Conservation (phyloP, 2,888 invertebrate genomes). For the Orchestes rusci region DNA sequence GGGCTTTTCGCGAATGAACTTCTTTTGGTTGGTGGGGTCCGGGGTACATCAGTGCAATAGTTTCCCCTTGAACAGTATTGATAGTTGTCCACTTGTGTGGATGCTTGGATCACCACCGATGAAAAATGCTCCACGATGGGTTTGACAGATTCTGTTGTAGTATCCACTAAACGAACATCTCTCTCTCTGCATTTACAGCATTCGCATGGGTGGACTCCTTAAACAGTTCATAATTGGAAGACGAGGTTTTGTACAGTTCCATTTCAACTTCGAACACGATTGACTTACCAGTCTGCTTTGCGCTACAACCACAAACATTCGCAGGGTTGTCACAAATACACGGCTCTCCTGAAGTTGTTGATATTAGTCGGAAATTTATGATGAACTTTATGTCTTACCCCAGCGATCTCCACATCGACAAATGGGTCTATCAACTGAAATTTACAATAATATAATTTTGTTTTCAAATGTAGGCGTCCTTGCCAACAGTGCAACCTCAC, state of each 20-base stretch:
- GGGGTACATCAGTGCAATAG: too few relatives aligned
- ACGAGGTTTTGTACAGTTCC: too few relatives aligned
- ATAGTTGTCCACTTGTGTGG: too few relatives aligned
- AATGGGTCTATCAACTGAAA: slow-evolving; percentile 18
- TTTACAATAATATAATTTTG: neutral
- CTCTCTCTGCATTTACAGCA: slow-evolving; percentile 19
- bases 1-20: too few relatives aligned
- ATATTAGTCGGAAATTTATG: neutral
- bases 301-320: slow-evolving; percentile 6
- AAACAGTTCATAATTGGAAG: neutral
- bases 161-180: too few relatives aligned
- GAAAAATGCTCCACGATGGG: too few relatives aligned
- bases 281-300: slow-evolving; percentile 4
- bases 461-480: neutral
- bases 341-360: slow-evolving; percentile 14
- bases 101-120: too few relatives aligned
- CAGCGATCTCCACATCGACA: slow-evolving; percentile 18
- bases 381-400: slow-evolving; percentile 11
- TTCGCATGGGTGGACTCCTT: slow-evolving; percentile 14
- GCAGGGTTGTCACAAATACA: slow-evolving; percentile 13
- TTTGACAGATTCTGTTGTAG: too few relatives aligned
- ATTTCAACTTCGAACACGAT: too few relatives aligned
- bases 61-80: too few relatives aligned
- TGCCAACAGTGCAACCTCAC: too few relatives aligned
- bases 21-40: too few relatives aligned